Base-by-base conservation (phyloP, 2,113 vertebrate genomes). In the Heptranchias perlo region DNA sequence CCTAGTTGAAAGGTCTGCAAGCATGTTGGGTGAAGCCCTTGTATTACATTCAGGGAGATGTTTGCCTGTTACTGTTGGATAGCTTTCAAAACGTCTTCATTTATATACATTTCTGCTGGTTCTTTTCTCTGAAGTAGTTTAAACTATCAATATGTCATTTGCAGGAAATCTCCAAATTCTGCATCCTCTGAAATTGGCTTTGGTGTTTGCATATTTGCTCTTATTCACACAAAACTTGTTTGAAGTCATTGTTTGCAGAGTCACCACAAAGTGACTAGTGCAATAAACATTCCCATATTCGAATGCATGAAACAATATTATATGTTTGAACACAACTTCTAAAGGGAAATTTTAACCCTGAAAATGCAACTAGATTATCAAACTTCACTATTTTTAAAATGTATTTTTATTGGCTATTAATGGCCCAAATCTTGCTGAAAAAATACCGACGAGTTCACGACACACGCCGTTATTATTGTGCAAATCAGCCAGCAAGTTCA, bases 51-150 rank as follows among this genome's bases (percentile, higher is more conserved):
- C 96, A 97, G 97, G 97, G 97, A 97, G 97, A 97, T 91, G 96
- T 96, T 96, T 96, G 96, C 96, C 97, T 98, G 97, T 98, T 98
- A 97, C 97, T 97, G 96, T 98, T 98, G 98, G 98, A 98, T 96
- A 96, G 96, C 96, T 97, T 97, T 98, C 98, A 98, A 97, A 97
- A 97, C 96, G 97, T 96, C 96, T 97, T 97, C 96, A 96, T 69
- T 96, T 96, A 97, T 97, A 97, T 96, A 96, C 96, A 97, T 97
- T 97, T 97, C 96, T 97, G 93, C 97, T 58, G 96, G 96, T 54
- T 96, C 91, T 97, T 97, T 97, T 97, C 44, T 73, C 94, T 69
- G 65, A 95, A 95, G 23, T 97, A 97, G 96, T 96, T 96, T 96
- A 96, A 97, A 97, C 96, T 87, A 96, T 97, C 97, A 97, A 96